Evolutionary conservation across 30 jellyfish, hydroid and myxozoan species (phyloP).

Genomic region (Aurelia aurita): DNA sequence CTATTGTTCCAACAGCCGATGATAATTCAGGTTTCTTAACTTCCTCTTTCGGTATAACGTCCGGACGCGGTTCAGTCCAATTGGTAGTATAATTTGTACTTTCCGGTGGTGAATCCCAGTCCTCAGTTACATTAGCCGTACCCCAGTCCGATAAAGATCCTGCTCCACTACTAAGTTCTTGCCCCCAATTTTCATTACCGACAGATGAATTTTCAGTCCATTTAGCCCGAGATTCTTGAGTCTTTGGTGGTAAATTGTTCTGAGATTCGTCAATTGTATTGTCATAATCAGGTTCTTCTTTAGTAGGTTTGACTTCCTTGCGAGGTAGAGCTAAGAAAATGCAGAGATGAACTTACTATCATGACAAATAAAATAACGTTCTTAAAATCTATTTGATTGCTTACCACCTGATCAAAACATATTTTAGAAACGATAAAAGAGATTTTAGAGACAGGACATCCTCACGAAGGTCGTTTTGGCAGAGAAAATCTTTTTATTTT

Average conservation of each 20-base stretch:
- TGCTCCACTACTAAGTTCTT: slow-evolving; percentile 55
- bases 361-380: no score
- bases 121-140: slow-evolving; percentile 84
- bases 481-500: no score
- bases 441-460: no score
- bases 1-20: slow-evolving; percentile 48
- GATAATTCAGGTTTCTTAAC: slow-evolving; percentile 13
- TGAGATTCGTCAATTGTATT: slow-evolving; percentile 10
- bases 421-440: no score
- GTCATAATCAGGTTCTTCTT: slow-evolving; percentile 57
- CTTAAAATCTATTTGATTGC: no score
- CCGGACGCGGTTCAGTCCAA: slow-evolving; percentile 51
- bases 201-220: slow-evolving; percentile 51
- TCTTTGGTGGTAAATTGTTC: slow-evolving; percentile 9
- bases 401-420: no score
- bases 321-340: background rate
- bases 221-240: slow-evolving; percentile 9
- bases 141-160: slow-evolving; percentile 84
- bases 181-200: slow-evolving; percentile 72
- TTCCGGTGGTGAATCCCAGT: slow-evolving; percentile 87
- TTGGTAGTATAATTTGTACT: slow-evolving; percentile 20
- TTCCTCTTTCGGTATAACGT: background rate
- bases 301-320: slow-evolving; percentile 7
- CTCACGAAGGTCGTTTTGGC: no score
- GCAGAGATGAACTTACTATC: no score